A percentile compares a stretch with the other conserved stretches of the same genome.
These are phyloP conservation scores for Episyrphus balteatus DNA, from an alignment of 1,140 invertebrate species.

Conservation along the genomic window DNA sequence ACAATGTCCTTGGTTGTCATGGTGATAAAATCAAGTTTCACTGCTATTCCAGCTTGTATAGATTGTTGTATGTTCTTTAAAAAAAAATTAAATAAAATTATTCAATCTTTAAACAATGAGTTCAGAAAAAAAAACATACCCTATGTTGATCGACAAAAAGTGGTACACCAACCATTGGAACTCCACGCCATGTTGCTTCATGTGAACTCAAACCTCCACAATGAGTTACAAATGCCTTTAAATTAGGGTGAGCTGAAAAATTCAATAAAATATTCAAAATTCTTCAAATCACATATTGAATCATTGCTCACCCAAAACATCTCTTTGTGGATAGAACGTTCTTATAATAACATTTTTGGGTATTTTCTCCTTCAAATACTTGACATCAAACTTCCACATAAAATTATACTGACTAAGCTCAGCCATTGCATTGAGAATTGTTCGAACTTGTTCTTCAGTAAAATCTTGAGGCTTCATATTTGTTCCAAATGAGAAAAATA, in stretches of 20 bases:
- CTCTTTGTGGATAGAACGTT: constrained; percentile 16
- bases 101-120: too few species aligned
- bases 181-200: constrained; percentile 44
- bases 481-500: constrained; percentile 26
- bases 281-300: background rate
- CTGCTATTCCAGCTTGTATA: background rate
- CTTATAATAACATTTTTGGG: constrained; percentile 3
- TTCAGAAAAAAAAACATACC: constrained; percentile 12
- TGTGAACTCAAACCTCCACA: constrained; percentile 45
- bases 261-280: background rate
- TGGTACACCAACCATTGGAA: constrained; percentile 47
- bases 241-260: constrained; percentile 37
- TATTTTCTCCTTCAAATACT: background rate
- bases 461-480: constrained; percentile 7
- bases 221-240: constrained; percentile 44
- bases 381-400: constrained; percentile 30
- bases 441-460: background rate
- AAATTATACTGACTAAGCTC: constrained; percentile 16
- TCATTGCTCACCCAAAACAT: constrained; percentile 18
- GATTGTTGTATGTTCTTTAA: background rate
- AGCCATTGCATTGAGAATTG: constrained; percentile 4
- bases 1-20: background rate
- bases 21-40: background rate
- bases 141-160: constrained; percentile 49
- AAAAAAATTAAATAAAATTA: background rate